Base-by-base conservation (phyloP, 2,888 invertebrate species). In the Microctonus hyperodae region DNA sequence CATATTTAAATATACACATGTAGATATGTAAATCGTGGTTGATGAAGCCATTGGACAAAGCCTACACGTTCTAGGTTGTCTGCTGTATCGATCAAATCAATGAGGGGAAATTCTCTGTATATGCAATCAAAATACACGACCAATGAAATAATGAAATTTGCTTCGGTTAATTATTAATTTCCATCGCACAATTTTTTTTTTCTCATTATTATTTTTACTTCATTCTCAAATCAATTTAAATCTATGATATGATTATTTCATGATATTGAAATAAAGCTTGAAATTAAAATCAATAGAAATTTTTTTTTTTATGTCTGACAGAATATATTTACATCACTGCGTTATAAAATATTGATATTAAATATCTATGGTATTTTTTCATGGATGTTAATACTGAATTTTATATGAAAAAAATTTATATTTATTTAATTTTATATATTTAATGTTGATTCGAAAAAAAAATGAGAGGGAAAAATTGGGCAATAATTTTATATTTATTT, bases 21-120 rank as follows among this genome's bases (percentile, higher is more conserved):
- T n/a, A n/a, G n/a, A 20, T 44, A 44, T 44, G 44, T 44, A 44
- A 44, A 44, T 44, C 44, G 44, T n/a, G 20, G 37, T 44, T 44
- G 16, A 44, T 44, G 44, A 44, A n/a, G 44, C 16, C n/a, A 16
- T 44, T 28, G 3, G 28, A 16, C 44, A 44, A 44, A 7, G 44
- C 16, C 44, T 44, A 44, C 16, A 44, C 7, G 44, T 7, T 44
- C 7, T 44, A n/a, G 16, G 7, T 2, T 37, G 37, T n/a, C 37
- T 13, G 37, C 5, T 13, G 44, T 44, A 44, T n/a, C 16, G 44
- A 44, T 44, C 16, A 16, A 44, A 44, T 44, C 44, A 44, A 44
- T 44, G 44, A 44, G 44, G 16, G 44, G 16, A 44, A 44, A 44
- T 7, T 44, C 16, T 44, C 16, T 44, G 16, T 20, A 44, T 44